A percentile compares a stretch with the other conserved stretches of the same genome.
These are phyloP conservation scores for Tenthredo notha DNA, from an alignment of 2,888 invertebrate species.

Conservation along the genomic window DNA sequence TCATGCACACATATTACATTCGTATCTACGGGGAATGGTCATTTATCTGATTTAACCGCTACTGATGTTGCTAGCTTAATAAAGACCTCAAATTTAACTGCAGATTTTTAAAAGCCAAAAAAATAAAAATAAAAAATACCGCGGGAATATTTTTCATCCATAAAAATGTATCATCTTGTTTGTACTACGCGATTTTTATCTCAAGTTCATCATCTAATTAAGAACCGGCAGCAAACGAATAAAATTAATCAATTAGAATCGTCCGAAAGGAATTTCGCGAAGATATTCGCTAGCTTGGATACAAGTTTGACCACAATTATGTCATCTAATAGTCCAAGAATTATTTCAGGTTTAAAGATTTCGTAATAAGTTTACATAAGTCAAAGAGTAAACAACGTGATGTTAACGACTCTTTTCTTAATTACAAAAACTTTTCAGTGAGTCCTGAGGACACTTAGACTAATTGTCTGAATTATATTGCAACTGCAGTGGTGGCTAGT, in stretches of 20 bases:
- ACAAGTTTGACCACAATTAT: constrained; percentile 31
- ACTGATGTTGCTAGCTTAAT: not conserved
- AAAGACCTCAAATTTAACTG: not conserved
- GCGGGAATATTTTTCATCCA: not conserved
- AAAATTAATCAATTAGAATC: not conserved
- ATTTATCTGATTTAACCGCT: constrained; percentile 10
- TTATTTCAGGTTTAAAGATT: not conserved
- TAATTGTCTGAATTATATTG: constrained; percentile 27
- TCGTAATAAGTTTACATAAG: constrained; percentile 1
- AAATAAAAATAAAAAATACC: not conserved
- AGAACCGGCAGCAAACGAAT: not conserved
- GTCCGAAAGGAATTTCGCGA: not conserved
- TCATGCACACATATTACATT: not conserved
- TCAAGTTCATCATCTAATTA: not conserved
- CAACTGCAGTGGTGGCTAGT: constrained; percentile 12
- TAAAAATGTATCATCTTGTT: not conserved
- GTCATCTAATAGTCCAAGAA: not conserved
- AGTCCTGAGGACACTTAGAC: not conserved
- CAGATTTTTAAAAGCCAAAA: not conserved
- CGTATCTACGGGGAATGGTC: not conserved
- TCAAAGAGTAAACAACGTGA: not conserved
- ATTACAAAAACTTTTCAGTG: not conserved
- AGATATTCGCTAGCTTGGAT: not conserved
- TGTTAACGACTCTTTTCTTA: constrained; percentile 4
- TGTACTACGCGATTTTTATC: not conserved